Percentiles rank a stretch among this genome's conserved stretches.
phyloP scores from a whole-genome alignment of 2,888 invertebrate species.

The Drosophila tanythrix region DNA sequence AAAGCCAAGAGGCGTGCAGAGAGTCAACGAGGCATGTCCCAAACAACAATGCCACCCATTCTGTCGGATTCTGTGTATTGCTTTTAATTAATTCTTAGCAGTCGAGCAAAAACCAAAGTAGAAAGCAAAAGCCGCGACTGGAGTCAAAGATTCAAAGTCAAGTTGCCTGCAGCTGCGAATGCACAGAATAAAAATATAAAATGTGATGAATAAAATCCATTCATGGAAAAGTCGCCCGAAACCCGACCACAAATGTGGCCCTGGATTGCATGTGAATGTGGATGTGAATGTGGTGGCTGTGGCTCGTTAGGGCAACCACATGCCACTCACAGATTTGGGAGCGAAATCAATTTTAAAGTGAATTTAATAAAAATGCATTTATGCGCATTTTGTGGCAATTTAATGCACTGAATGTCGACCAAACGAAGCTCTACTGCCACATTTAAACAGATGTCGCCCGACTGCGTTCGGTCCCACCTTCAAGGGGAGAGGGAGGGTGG shows the following conservation, averaged over 20 bases:
- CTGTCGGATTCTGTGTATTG: slow-evolving; percentile 54
- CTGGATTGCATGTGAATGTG: slow-evolving; percentile 29
- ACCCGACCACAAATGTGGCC: slow-evolving; percentile 52
- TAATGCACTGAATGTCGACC: slow-evolving; percentile 55
- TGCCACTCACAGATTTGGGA: slow-evolving; percentile 42
- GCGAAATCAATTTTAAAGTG: slow-evolving; percentile 73
- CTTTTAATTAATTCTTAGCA: slow-evolving; percentile 74
- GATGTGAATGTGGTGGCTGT: slow-evolving; percentile 22
- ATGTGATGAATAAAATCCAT: slow-evolving; percentile 73
- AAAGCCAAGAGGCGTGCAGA: slow-evolving; percentile 39
- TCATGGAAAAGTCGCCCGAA: slow-evolving; percentile 64
- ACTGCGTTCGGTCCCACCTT: neutral
- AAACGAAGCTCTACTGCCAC: slow-evolving; percentile 14
- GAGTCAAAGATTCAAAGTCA: slow-evolving; percentile 65
- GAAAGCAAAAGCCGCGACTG: slow-evolving; percentile 16
- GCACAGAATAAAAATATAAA: slow-evolving; percentile 35
- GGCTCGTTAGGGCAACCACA: slow-evolving; percentile 63
- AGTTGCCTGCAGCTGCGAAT: slow-evolving; percentile 51
- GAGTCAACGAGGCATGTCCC: slow-evolving; percentile 32
- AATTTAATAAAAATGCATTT: slow-evolving; percentile 73
- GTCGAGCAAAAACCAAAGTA: slow-evolving; percentile 18
- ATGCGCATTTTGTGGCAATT: slow-evolving; percentile 71
- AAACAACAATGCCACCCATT: slow-evolving; percentile 62
- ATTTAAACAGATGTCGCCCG: slow-evolving; percentile 37
- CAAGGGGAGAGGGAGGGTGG: neutral